Evolutionary conservation across 2,888 invertebrate genomes (phyloP).

Genomic region (Agrilus mali): DNA sequence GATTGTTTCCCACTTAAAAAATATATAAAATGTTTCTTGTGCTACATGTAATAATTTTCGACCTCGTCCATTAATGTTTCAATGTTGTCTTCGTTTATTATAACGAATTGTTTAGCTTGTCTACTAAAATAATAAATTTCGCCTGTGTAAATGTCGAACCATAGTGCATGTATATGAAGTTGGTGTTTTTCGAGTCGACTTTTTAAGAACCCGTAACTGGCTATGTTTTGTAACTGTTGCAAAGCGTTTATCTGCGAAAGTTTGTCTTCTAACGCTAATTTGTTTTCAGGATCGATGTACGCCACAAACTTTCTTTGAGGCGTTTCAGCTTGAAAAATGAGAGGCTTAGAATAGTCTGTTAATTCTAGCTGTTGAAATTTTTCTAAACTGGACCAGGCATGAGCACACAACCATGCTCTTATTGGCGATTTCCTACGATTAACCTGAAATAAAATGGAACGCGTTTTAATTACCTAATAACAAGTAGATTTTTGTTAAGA

Average conservation of each 20-base stretch:
- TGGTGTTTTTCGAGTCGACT: slow-evolving; percentile 67
- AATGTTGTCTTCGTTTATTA: slow-evolving; percentile 73
- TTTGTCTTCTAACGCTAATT: slow-evolving; percentile 81
- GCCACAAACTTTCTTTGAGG: slow-evolving; percentile 81
- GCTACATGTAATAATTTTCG: slow-evolving; percentile 62
- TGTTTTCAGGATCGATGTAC: slow-evolving; percentile 85
- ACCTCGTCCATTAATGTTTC: slow-evolving; percentile 65
- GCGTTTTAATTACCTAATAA: background rate
- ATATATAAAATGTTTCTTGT: background rate
- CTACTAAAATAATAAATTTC: slow-evolving; percentile 92
- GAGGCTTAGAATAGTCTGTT: slow-evolving; percentile 52
- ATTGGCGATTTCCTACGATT: slow-evolving; percentile 77
- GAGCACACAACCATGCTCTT: slow-evolving; percentile 82
- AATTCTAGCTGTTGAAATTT: slow-evolving; percentile 66
- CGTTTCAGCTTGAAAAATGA: slow-evolving; percentile 78
- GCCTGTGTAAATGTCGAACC: slow-evolving; percentile 97
- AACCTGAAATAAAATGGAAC: slow-evolving; percentile 35
- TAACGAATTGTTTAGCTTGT: slow-evolving; percentile 69
- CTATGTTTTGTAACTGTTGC: slow-evolving; percentile 84
- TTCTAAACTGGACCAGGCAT: slow-evolving; percentile 67
- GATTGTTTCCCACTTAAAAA: too few species aligned
- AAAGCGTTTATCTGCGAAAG: slow-evolving; percentile 89
- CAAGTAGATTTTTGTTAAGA: slow-evolving; percentile 8
- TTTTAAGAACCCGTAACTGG: slow-evolving; percentile 83
- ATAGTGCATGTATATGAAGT: slow-evolving; percentile 83